phyloP scores from a whole-genome alignment of 2,113 vertebrate genomes.

The Heterocephalus glaber region DNA sequence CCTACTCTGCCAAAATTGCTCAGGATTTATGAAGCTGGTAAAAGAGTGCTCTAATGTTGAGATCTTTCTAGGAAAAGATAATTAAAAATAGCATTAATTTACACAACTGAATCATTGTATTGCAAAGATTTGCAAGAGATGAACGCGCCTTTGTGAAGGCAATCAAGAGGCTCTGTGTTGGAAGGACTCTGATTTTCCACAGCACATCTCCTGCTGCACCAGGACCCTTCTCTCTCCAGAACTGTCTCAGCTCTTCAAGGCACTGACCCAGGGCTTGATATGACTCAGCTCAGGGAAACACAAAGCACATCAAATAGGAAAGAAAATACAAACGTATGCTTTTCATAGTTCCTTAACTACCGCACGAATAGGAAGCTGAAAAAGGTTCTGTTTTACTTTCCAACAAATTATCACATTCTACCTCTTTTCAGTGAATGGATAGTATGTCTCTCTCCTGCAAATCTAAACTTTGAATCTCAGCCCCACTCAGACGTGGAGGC shows the following conservation, averaged over 20 bases:
- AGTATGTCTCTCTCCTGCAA: neutral
- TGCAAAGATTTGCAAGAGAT: neutral
- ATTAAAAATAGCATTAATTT: neutral
- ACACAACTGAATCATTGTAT: neutral
- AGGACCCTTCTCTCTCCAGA: neutral
- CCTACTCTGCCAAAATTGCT: neutral
- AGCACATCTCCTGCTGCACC: neutral
- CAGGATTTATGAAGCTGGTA: neutral
- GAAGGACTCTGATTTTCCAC: neutral
- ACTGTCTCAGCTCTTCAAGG: too few species aligned
- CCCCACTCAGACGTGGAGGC: neutral
- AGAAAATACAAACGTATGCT: neutral
- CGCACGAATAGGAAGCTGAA: neutral
- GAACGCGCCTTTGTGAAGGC: neutral
- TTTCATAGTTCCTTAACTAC: neutral
- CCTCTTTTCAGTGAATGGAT: neutral
- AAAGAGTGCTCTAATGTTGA: neutral
- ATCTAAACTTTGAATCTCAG: neutral
- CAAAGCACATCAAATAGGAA: neutral
- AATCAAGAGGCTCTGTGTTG: neutral
- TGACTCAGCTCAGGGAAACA: neutral
- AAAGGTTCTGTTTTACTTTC: neutral
- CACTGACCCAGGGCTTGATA: neutral
- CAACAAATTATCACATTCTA: conserved; percentile 8
- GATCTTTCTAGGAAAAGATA: neutral